A percentile compares a stretch with the other conserved stretches of the same genome.
phyloP scores from a whole-genome alignment of 2,888 invertebrate genomes.

The Atethmia centrago region DNA sequence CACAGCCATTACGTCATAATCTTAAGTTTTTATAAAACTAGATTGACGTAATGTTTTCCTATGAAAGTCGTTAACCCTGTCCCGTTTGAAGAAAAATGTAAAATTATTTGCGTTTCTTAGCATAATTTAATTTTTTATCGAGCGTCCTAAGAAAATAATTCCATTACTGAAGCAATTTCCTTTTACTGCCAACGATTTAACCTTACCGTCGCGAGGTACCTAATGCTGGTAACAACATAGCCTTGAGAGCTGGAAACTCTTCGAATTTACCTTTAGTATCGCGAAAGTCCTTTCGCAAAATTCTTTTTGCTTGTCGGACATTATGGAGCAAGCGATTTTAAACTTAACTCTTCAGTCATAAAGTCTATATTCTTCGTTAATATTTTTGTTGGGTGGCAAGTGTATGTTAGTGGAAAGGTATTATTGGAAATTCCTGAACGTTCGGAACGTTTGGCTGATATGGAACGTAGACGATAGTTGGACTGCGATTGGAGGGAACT shows the following conservation, averaged over 20 bases:
- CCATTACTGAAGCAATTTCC: slow-evolving; percentile 80
- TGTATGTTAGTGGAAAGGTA: slow-evolving; percentile 71
- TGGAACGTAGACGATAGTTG: slow-evolving; percentile 83
- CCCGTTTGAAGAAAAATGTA: slow-evolving; percentile 64
- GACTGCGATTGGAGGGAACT: slow-evolving; percentile 83
- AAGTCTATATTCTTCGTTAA: slow-evolving; percentile 30
- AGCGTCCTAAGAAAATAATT: slow-evolving; percentile 76
- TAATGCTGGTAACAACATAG: slow-evolving; percentile 73
- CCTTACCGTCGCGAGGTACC: slow-evolving; percentile 69
- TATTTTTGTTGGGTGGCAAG: slow-evolving; percentile 34
- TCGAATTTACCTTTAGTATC: slow-evolving; percentile 86
- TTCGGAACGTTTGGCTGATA: slow-evolving; percentile 82
- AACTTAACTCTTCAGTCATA: slow-evolving; percentile 61
- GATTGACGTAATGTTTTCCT: slow-evolving; percentile 52
- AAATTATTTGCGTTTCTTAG: slow-evolving; percentile 63
- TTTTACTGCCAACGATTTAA: slow-evolving; percentile 78
- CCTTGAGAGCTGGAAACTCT: slow-evolving; percentile 83
- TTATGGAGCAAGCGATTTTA: slow-evolving; percentile 53
- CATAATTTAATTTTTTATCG: slow-evolving; percentile 70
- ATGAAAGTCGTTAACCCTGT: slow-evolving; percentile 53
- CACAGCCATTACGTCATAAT: slow-evolving; percentile 27
- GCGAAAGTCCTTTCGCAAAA: slow-evolving; percentile 74
- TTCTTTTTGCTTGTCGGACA: slow-evolving; percentile 64
- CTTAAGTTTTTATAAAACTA: slow-evolving; percentile 22
- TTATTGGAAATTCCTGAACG: slow-evolving; percentile 89